Conservation (phyloP, 2,888 invertebrate species). For the Linnaemya tessellans region DNA sequence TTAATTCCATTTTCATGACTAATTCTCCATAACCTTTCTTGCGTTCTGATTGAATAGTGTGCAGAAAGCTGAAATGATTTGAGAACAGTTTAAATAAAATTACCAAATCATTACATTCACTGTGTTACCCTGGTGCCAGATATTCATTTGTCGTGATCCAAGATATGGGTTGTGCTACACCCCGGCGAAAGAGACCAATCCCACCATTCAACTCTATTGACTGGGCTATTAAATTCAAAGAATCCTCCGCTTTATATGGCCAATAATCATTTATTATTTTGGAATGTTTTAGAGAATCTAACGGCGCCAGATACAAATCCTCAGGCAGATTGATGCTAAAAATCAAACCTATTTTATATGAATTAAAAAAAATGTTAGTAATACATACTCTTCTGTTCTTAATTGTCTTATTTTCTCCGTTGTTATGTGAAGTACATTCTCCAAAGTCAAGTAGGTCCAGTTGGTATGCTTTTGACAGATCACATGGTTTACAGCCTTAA, state of each 20-base stretch:
- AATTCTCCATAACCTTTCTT: conserved; percentile 41
- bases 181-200: conserved; percentile 30
- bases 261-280: conserved; percentile 48
- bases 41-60: conserved; percentile 35
- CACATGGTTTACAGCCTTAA: conserved; percentile 40
- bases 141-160: conserved; percentile 54
- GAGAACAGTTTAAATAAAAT: background rate
- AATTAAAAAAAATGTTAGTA: background rate
- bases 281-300: conserved; percentile 35
- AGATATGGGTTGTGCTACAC: conserved; percentile 25
- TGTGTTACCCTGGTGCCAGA: conserved; percentile 40
- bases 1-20: conserved; percentile 49
- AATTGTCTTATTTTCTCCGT: conserved; percentile 42
- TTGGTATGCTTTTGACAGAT: conserved; percentile 38
- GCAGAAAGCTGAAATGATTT: conserved; percentile 31
- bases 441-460: conserved; percentile 39
- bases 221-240: conserved; percentile 32
- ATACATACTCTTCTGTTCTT: conserved; percentile 26
- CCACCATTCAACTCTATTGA: conserved; percentile 52
- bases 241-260: conserved; percentile 26
- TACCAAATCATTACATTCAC: background rate
- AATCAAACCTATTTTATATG: background rate
- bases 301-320: conserved; percentile 41
- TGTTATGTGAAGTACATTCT: conserved; percentile 45
- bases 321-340: conserved; percentile 10